Base-by-base conservation (phyloP, 1,140 invertebrate genomes). In the Drosophila yakuba region DNA sequence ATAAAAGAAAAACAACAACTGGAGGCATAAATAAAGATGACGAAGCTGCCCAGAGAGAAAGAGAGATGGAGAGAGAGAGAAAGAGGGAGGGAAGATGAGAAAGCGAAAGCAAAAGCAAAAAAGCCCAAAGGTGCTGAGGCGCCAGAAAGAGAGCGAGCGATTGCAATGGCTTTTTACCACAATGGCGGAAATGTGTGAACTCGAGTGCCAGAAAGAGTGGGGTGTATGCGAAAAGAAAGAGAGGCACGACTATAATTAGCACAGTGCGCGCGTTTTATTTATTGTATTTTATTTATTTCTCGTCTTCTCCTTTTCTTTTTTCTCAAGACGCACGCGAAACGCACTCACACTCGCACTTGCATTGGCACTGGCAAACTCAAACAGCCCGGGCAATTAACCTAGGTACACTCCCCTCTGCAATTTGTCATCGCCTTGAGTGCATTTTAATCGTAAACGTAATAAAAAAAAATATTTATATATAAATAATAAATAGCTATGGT, bases 21-120 rank as follows among this genome's bases (percentile, higher is more conserved):
- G 64, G 17, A 55, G 51, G 59, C 69, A 86, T 86, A 88, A 86
- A 88, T 88, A 88, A 86, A 89, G 84, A 89, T 90, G 84, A 89
- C 85, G 85, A 89, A 85, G 84, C 83, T 88, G 62, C 79, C 56
- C 56, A 68, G 61, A 79, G 43, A 45, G 74, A 69, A 54, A 25
- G 23, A 25, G 25, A 4, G 25, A 4, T 4, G 4, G 25, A 25
- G 25, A 25, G 25, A 25, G 25, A 25, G 25, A 25, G 25, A 25
- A 4, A 25, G 0, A 25, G 25, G 74, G 72, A 69, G 32, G 15
- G 45, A 15, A 12, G 35, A 41, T 55, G 47, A 25, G 23, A 61
- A 50, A 44, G 38, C 17, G 41, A 57, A 25, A 36, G 52, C 55
- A 28, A 28, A 28, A 28, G 36, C 10, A 39, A 68, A 52, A 68